phyloP scores from a whole-genome alignment of 2,888 invertebrate genomes.

The Thyatira batis region DNA sequence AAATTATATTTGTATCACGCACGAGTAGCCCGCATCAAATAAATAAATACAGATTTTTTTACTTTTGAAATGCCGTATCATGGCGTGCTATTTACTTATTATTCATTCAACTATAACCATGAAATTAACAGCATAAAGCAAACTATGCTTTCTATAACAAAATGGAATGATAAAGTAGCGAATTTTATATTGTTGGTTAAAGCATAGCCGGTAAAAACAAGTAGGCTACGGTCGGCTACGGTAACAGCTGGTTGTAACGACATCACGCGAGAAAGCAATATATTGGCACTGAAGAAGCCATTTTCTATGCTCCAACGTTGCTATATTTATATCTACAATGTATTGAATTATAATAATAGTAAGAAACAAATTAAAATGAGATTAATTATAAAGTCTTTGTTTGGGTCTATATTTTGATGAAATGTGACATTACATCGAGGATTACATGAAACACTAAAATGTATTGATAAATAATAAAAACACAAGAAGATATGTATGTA shows the following conservation, averaged over 20 bases:
- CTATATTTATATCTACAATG: slow-evolving; percentile 8
- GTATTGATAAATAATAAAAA: no score
- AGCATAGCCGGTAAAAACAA: slow-evolving; percentile 67
- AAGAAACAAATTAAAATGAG: no score
- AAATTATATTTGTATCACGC: no score
- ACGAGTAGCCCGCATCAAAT: no score
- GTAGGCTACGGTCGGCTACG: slow-evolving; percentile 43
- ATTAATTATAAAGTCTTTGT: no score
- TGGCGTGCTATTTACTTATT: not conserved
- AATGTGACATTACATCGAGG: no score
- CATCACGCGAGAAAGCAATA: slow-evolving; percentile 79
- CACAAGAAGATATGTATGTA: no score
- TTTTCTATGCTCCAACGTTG: slow-evolving; percentile 55
- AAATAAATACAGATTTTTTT: no score
- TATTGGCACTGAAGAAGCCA: slow-evolving; percentile 74
- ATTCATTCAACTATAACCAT: not conserved
- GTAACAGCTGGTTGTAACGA: slow-evolving; percentile 76
- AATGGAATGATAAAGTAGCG: slow-evolving; percentile 59
- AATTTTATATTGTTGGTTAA: slow-evolving; percentile 63
- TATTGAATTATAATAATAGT: not conserved
- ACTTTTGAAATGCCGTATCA: not conserved
- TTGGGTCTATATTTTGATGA: no score
- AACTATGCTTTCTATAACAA: slow-evolving; percentile 39
- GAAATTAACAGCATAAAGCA: slow-evolving; percentile 34
- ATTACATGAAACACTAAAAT: no score